These are phyloP conservation scores for Aphis craccivora DNA, from an alignment of 1,140 invertebrate genomes.

Conservation along the genomic window DNA sequence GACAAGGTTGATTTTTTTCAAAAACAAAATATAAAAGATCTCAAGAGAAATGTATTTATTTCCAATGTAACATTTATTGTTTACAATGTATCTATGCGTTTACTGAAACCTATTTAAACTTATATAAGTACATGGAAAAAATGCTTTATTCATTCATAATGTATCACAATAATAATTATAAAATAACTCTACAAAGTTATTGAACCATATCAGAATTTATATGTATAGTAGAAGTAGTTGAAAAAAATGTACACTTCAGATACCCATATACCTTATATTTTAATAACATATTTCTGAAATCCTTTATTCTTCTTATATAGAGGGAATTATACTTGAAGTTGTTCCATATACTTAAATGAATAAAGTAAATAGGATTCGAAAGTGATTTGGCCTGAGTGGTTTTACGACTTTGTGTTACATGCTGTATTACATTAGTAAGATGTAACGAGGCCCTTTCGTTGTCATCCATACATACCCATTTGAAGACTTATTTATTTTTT, in stretches of 20 bases:
- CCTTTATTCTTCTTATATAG: background rate
- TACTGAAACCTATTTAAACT: background rate
- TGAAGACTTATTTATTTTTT: constrained; percentile 49
- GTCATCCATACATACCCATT: constrained; percentile 36
- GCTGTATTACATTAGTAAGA: constrained; percentile 43
- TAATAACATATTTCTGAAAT: background rate
- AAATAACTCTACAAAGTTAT: background rate
- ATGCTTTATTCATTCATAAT: background rate
- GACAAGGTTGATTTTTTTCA: background rate
- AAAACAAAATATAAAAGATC: background rate
- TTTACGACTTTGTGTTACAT: constrained; percentile 39
- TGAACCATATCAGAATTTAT: background rate
- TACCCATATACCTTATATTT: background rate
- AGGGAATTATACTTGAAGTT: background rate
- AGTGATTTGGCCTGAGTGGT: constrained; percentile 45
- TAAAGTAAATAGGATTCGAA: constrained; percentile 42
- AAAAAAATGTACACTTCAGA: background rate
- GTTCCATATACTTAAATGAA: constrained; percentile 5
- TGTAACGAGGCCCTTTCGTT: background rate
- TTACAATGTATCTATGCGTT: background rate
- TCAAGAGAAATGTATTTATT: background rate
- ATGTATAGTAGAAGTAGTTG: background rate
- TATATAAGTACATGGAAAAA: background rate
- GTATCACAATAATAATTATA: background rate
- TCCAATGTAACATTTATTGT: background rate